phyloP scores from a whole-genome alignment of 2,113 vertebrate species.

The Fulica atra region DNA sequence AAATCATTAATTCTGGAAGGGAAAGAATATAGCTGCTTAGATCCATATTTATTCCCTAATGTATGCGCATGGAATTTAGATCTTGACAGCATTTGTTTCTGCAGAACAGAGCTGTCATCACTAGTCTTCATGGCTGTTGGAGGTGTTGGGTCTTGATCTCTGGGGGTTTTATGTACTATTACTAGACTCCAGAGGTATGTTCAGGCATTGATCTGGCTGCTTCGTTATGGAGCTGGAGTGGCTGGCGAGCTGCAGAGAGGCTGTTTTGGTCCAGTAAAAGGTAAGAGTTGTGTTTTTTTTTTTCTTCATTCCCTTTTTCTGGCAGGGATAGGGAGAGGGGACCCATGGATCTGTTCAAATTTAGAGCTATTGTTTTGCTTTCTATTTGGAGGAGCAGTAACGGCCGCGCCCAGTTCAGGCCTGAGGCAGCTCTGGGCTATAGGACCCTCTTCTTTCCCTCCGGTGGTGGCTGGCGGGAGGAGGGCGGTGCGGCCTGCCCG shows the following conservation, averaged over 20 bases:
- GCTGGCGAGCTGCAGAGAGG: not conserved
- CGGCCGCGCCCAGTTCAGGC: not conserved
- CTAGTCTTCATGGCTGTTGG: not conserved
- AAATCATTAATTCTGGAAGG: not conserved
- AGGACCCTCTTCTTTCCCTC: accelerated
- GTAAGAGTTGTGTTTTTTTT: not conserved
- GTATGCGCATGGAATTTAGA: not conserved
- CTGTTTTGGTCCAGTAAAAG: not conserved
- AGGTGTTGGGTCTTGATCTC: not conserved
- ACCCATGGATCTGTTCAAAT: accelerated
- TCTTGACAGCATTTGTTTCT: not conserved
- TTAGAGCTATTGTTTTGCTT: not conserved
- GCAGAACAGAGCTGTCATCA: not conserved
- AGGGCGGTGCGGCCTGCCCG: accelerated
- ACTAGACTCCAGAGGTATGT: not conserved
- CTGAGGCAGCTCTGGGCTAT: too few relatives aligned
- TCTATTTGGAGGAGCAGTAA: not conserved
- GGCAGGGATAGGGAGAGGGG: accelerated
- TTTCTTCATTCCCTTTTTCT: not conserved
- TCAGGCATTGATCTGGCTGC: accelerated
- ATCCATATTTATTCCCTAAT: slow-evolving; percentile 6
- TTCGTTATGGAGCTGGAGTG: not conserved
- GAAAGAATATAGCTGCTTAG: not conserved
- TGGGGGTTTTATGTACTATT: not conserved
- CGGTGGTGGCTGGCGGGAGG: accelerated